These are phyloP conservation scores for Eledona agricola DNA, from an alignment of 2,888 invertebrate species.

Conservation along the genomic window DNA sequence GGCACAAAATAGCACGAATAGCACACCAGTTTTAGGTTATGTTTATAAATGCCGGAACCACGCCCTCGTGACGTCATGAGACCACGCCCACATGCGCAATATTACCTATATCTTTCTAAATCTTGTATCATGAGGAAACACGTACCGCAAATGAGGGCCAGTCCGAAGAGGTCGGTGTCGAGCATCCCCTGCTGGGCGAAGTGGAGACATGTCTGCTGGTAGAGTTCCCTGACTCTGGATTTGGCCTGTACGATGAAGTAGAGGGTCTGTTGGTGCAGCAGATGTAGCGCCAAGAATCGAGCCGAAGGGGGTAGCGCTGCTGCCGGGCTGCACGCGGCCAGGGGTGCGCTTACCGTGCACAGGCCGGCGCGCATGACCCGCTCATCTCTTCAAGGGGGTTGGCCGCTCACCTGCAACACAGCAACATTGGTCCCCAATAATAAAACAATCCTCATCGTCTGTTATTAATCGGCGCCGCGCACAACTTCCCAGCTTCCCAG, in stretches of 20 bases:
- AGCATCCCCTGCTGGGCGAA: constrained; percentile 83
- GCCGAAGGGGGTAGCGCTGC: constrained; percentile 69
- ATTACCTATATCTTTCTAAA: constrained; percentile 11
- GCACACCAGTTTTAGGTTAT: too few relatives aligned
- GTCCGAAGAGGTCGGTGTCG: constrained; percentile 86
- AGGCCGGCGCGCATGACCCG: constrained; percentile 70
- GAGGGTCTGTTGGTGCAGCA: constrained; percentile 69
- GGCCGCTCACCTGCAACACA: constrained; percentile 54
- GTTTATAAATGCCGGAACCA: not conserved
- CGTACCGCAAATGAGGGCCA: constrained; percentile 86
- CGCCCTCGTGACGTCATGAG: not conserved
- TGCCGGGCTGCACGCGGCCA: constrained; percentile 79
- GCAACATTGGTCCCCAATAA: too few relatives aligned
- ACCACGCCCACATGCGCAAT: not conserved
- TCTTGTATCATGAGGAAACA: constrained; percentile 39
- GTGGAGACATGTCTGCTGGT: constrained; percentile 81
- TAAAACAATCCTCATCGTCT: too few relatives aligned
- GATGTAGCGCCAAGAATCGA: constrained; percentile 72
- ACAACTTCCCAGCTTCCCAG: too few relatives aligned
- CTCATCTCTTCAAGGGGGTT: constrained; percentile 63
- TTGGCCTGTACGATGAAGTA: constrained; percentile 77
- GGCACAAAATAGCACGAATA: too few relatives aligned
- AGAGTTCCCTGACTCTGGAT: constrained; percentile 84
- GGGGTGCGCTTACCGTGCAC: constrained; percentile 84
- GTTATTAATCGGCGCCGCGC: too few relatives aligned